Base-by-base conservation (phyloP, 2,888 invertebrate genomes). In the Drosophila kuntzei region DNA sequence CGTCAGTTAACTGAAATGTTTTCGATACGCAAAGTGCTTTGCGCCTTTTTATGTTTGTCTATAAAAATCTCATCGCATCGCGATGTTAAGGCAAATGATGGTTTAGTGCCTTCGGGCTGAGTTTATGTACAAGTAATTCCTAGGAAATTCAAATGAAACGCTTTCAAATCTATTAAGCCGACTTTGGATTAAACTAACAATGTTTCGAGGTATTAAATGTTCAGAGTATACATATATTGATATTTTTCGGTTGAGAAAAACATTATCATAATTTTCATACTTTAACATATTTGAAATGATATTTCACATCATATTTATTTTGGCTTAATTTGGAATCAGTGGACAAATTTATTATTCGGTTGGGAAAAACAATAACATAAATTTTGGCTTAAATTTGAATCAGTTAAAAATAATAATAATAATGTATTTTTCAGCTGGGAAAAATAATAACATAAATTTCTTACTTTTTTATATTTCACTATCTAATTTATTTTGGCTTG, bases 21-120 rank as follows among this genome's bases (percentile, higher is more conserved):
- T 61, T 58, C 80, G 77, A 88, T 79, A 83, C 66, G 63, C 73
- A 76, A 79, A 86, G 76, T 63, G 81, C 50, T 78, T 62, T 60
- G 65, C 73, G 50, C 57, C 67, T 64, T 59, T 57, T 83, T 80
- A 83, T 83, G 85, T 68, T 57, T 67, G 67, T 64, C 70, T 39
- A 89, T 87, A 89, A 87, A 84, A 88, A 59, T 63, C 39, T 57
- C 61, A 37, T 61, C 49, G 51, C 27, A 20, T 34, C 22, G 34
- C 58, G 22, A 44, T 44, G 39, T 18, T 4, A 39, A 39, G 39
- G 12, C 14, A 49, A 37, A 12, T 18, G 32, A 43, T 46, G 57
- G 46, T 36, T 57, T 62, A 57, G 16, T 47, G 39, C 62, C 47
- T 22, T 36, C 12, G 11, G 20, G 36, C 65, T 5, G 22, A 51